Base-by-base conservation (phyloP, 2,888 invertebrate species). In the Catotricha subobsoleta region DNA sequence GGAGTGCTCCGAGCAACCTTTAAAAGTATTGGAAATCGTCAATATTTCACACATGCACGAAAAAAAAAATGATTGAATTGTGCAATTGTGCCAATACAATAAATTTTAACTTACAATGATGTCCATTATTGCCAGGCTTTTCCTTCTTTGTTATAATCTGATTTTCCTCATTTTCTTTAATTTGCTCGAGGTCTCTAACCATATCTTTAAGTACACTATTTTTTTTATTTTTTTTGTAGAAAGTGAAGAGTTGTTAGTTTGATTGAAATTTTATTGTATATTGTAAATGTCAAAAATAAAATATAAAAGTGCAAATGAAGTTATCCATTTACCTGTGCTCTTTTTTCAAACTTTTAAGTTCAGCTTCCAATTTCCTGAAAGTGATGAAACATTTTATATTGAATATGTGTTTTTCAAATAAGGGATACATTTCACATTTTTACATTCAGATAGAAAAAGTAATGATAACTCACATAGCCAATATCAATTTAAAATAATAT, bases 161-260 rank as follows among this genome's bases (percentile, higher is more conserved):
- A 19, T 27, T 44, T 15, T 44, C 40, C 28, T 44, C 41, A n/a
- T 41, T 36, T 10, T 41, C 40, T 37, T 46, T 44, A 21, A 46
- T 46, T 28, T 46, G 46, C 15, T 46, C 46, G 2, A 46, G 40
- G 28, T 45, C 46, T 12, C 43, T 40, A 3, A 46, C 45, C 44
- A 46, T 46, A 20, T 46, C 44, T 39, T 46, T 46, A 9, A 46
- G 38, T 25, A 44, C 44, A 40, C 44, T 46, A 15, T n/a, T 25
- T 25, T 8, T 8, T 25, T 25, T 10, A 25, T 25, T 8, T 8
- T 8, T 13, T 21, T 21, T 31, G 36, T 10, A n/a, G 13, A 2
- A 21, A 13, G 16, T 6, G 16, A 3, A 4, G 16, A 31, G 16
- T 7, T 16, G 7, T 16, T 7, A 31, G 8, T n/a, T 33, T 18